Base-by-base conservation (phyloP, 1,140 invertebrate genomes). In the Meloidogyne floridensis region DNA sequence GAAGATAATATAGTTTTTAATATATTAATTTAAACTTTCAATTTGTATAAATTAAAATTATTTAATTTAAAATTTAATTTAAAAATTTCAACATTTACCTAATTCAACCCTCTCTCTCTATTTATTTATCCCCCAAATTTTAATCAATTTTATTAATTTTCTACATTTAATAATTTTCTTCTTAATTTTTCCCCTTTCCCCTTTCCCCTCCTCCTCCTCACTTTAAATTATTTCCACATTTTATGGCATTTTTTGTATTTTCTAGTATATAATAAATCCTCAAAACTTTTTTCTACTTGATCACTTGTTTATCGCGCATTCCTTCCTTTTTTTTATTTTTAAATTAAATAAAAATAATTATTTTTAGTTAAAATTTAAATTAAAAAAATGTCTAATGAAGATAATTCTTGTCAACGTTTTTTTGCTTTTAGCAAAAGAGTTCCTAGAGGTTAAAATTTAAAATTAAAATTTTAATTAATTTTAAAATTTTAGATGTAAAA, bases 401-500 rank as follows among this genome's bases (percentile, higher is more conserved):
- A 47, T 47, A 6, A 15, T 65, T 65, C 7, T n/a, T 79, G 77
- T 53, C 82, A 83, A 43, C 82, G 82, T 42, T 83, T 84, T 73
- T 83, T 84, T 72, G 82, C 82, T 18, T 73, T 83, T 20, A 83
- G 82, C 72, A 83, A 83, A 72, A 51, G 81, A 59, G 82, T 83
- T 32, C 81, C 81, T 13, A 83, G 77, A 75, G 80, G 81, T 72
- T 7, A 54, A 32, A 47, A 65, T 32, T 7, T 7, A 15, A n/a
- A n/a, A 70, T 18, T 10, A 32, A 43, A 20, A 43, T 15, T 72
- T 74, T 74, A 7, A 53, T 74, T 51, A 10, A 8, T 80, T 15
- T 84, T 43, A 15, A 6, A 15, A 18, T 69, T 73, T 78, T 15
- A 89, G 87, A 89, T 81, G 87, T 88, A 10, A 90, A 90, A 74